A percentile compares a stretch with the other conserved stretches of the same genome.
phyloP scores from a whole-genome alignment of 2,113 vertebrate genomes.

The Ahaetulla prasina region DNA sequence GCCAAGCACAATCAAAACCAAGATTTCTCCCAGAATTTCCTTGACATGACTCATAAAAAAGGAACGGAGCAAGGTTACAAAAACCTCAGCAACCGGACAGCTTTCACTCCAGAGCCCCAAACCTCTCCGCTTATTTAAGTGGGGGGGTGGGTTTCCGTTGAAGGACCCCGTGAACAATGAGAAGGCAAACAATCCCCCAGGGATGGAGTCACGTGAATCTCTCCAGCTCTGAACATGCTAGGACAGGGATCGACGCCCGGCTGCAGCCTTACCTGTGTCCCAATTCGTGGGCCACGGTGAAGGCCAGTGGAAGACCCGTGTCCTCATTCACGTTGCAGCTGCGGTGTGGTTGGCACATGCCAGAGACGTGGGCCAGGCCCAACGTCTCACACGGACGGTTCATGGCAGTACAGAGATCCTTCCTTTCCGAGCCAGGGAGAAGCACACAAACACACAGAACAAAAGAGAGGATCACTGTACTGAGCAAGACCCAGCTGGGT shows the following conservation, averaged over 20 bases:
- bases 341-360: constrained; percentile 91
- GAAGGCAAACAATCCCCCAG: not conserved
- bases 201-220: not conserved
- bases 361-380: constrained; percentile 90
- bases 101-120: not conserved
- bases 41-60: not conserved
- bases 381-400: constrained; percentile 94
- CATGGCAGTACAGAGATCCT: constrained; percentile 90
- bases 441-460: not conserved
- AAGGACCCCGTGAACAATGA: not conserved
- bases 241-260: not conserved
- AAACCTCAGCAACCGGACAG: not conserved
- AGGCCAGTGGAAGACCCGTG: constrained; percentile 88
- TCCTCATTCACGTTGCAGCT: constrained; percentile 96
- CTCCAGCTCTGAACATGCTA: not conserved
- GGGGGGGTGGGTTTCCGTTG: not conserved
- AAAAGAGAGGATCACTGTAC: constrained; percentile 2
- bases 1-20: not conserved
- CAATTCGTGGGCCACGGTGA: constrained; percentile 93
- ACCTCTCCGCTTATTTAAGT: not conserved
- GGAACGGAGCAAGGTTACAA: not conserved
- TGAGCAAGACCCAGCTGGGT: accelerated
- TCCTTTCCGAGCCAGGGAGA: constrained; percentile 64
- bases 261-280: constrained; percentile 85
- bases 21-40: not conserved